phyloP scores from a whole-genome alignment of 2,113 vertebrate species.

The Leiothrix lutea region DNA sequence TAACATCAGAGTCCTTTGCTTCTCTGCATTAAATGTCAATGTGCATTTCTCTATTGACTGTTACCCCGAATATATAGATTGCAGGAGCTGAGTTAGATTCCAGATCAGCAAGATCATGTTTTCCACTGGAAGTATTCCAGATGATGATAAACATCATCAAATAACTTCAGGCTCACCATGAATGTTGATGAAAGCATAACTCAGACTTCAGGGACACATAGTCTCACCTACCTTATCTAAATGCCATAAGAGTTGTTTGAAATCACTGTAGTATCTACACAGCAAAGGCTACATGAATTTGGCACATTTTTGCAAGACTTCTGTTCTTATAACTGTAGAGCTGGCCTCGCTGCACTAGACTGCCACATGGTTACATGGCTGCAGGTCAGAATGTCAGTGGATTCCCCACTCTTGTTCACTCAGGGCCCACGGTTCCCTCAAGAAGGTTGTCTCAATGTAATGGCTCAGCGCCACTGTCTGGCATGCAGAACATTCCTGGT shows the following conservation, averaged over 20 bases:
- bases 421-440: not conserved
- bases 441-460: slow-evolving; percentile 45
- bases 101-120: slow-evolving; percentile 41
- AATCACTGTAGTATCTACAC: rapidly evolving
- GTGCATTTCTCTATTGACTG: not conserved
- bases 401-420: not conserved
- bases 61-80: not conserved
- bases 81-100: slow-evolving; percentile 14
- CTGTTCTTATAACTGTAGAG: not conserved
- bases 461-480: slow-evolving; percentile 37
- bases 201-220: not conserved
- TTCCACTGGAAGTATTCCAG: slow-evolving; percentile 45
- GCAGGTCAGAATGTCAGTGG: not conserved
- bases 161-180: not conserved
- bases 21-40: slow-evolving; percentile 15
- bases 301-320: not conserved
- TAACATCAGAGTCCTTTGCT: slow-evolving; percentile 5
- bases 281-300: not conserved
- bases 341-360: not conserved
- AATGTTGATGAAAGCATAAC: slow-evolving; percentile 7
- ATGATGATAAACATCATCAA: slow-evolving; percentile 30
- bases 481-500: slow-evolving; percentile 64
- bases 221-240: not conserved
- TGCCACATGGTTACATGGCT: not conserved
- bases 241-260: not conserved